phyloP scores from a whole-genome alignment of 2,797 vertebrate genomes.

The Oophaga sylvatica region DNA sequence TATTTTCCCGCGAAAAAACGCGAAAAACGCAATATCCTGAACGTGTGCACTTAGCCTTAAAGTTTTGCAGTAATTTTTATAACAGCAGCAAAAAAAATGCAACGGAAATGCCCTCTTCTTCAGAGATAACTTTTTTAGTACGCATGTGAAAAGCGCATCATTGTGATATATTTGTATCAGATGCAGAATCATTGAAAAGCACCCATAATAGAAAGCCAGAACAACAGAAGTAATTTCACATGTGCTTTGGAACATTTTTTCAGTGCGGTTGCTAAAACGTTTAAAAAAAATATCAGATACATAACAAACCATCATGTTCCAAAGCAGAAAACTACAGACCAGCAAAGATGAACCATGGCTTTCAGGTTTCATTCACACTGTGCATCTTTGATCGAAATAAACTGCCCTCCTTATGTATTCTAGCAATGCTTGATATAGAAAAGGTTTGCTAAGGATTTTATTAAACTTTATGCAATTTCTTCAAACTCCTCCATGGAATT shows the following conservation, averaged over 20 bases:
- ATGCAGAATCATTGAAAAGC: too few relatives aligned
- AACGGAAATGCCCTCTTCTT: neutral
- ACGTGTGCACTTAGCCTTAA: too few relatives aligned
- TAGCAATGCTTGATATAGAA: neutral
- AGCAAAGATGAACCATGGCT: neutral
- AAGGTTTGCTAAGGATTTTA: too few relatives aligned
- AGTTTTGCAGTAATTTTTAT: neutral
- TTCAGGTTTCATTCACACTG: neutral
- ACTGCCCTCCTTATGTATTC: neutral
- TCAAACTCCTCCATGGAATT: too few relatives aligned
- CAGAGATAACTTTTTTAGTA: neutral
- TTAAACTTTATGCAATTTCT: too few relatives aligned
- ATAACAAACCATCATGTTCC: neutral
- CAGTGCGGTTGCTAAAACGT: neutral
- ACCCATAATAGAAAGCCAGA: neutral
- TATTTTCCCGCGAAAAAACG: too few relatives aligned
- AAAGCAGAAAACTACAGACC: neutral
- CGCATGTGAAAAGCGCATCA: neutral
- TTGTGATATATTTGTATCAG: too few relatives aligned
- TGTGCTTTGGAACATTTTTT: neutral
- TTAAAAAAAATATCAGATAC: neutral
- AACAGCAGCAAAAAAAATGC: neutral
- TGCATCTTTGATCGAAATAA: neutral
- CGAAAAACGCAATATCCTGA: too few relatives aligned
- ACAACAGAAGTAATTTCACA: neutral